Base-by-base conservation (phyloP, 2,797 vertebrate genomes). In the Trachops cirrhosus region DNA sequence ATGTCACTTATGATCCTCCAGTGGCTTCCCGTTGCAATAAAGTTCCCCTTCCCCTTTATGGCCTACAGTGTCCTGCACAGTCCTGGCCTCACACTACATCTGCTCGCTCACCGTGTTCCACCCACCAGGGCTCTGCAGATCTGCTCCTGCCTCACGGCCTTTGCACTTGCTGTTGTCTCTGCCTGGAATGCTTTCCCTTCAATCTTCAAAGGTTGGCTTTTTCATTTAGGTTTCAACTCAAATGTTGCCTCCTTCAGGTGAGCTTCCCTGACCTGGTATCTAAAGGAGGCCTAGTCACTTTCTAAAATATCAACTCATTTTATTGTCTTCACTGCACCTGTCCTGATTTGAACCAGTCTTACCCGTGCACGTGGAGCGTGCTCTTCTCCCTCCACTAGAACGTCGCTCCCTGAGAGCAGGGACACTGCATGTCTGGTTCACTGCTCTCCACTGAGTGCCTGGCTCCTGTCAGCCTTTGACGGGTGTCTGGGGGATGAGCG, bases 81-180 rank as follows among this genome's bases (percentile, higher is more conserved):
- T 32, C 83, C 12, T 18, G 0, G 2, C 2, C 18, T 50, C n/a
- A 15, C 1, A 34, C 34, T 18, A 9, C 1, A 5, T 24, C 41
- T 67, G 37, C 6, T 22, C 0, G 1, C 10, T 14, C 22, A 1
- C 44, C 4, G 1, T 0, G 5, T 15, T 34, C 29, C 57, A 59
- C 4, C 21, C 22, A 18, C 44, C 3, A 15, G 14, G 67, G 32
- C 44, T 89, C 41, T 26, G 24, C 14, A 10, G 37, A 2, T 11
- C 14, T 34, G 16, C 18, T 70, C 9, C 75, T 15, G 48, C 4
- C 46, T 34, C 67, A 11, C 68, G 44, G 6, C 67, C 85, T 91
- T 80, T 74, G 48, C 46, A 9, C 5, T 14, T 19, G 37, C 86
- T 46, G 1, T 24, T 24, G 46, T 46, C 34, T 9, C 52, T 39